Evolutionary conservation across 1,140 invertebrate genomes (phyloP), one percentile per base, ranked within the genome.

Genomic region (Aphaenogaster ashmeadi): DNA sequence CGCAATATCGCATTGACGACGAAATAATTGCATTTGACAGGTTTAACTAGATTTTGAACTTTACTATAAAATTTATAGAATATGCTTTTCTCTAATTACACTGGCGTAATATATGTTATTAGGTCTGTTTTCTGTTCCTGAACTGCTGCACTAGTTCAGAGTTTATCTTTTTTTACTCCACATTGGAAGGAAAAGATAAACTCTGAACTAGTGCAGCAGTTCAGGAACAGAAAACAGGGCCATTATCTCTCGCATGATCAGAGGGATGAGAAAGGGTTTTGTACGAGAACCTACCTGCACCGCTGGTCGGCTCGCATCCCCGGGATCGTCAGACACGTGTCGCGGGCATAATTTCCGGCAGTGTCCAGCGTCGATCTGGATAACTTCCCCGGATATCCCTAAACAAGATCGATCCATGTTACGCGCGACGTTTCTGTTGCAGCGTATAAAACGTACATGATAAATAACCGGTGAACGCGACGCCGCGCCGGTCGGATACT

Each of bases 381-480:
- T 94, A 11, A 94, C 21, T 87, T 95, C 93, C 7, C 94, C 94
- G 3, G 93, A 95, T 88, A 95, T 94, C 21, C 91, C 95, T 95
- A 75, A 78, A 58, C 11, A 47, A 56, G 72, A 74, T 50, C 33
- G 6, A 75, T 47, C 13, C 13, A 5, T 15, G 3, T 75, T 38
- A 75, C 7, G 38, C 47, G 9, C 47, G 18, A 6, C 3, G 44
- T 8, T 33, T 13, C 4, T 7, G 3, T 7, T 44, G 11, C 75
- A 62, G 36, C 33, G 56, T 56, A 1, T 21, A 56, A 56, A 52
- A 52, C 3, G 5, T 52, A 66, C 36, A 1, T 18, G 18, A n/a
- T 44, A n/a, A 38, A 47, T 9, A 27, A 1, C 9, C 8, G 21
- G 41, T 2, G 13, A 27, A 9, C 44, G 13, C 18, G 11, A 21